Conservation (phyloP, 2,113 vertebrate species). For the Ibidorhyncha struthersii region DNA sequence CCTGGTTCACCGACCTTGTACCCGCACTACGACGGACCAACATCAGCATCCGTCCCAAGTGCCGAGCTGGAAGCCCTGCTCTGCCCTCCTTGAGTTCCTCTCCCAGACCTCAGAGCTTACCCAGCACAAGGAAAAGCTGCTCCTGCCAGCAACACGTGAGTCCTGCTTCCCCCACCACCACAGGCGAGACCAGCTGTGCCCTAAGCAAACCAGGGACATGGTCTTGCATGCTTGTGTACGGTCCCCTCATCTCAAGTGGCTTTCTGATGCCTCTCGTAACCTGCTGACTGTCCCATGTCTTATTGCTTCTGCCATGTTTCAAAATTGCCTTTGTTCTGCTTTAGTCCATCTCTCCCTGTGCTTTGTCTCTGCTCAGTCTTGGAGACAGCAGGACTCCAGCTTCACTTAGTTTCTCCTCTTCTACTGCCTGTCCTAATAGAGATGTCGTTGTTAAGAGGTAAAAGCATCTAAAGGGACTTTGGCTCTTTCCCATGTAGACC, state of each 20-base stretch:
- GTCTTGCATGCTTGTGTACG: fast-evolving
- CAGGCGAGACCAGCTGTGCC: background rate
- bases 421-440: background rate
- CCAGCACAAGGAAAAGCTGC: background rate
- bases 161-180: fast-evolving
- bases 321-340: background rate
- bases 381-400: background rate
- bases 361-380: background rate
- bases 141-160: fast-evolving
- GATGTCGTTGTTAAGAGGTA: background rate
- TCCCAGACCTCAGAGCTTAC: background rate
- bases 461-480: background rate
- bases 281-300: background rate
- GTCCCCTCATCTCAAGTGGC: background rate
- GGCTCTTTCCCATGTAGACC: background rate
- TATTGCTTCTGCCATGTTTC: background rate
- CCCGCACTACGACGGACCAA: fast-evolving
- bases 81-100: fast-evolving
- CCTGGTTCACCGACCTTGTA: background rate
- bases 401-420: background rate
- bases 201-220: background rate
- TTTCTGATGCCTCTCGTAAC: background rate
- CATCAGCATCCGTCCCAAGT: fast-evolving
- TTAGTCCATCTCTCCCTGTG: background rate
- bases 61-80: background rate